Percentiles rank a stretch among this genome's conserved stretches.
Conservation (phyloP, 1,140 invertebrate genomes). For the Achroia grisella region DNA sequence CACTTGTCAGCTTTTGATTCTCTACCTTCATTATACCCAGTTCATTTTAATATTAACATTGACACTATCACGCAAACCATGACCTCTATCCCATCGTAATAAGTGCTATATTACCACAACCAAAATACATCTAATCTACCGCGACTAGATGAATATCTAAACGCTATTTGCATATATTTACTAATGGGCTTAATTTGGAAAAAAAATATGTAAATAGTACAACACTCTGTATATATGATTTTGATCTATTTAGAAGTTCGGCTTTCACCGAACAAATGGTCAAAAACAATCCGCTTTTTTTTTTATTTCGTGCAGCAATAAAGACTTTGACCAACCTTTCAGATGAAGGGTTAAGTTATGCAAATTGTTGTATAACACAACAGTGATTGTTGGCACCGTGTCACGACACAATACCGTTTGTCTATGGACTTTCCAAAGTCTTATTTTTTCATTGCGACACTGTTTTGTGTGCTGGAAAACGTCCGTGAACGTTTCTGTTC, state of each 20-base stretch:
- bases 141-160: not conserved
- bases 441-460: no score
- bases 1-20: constrained; percentile 3
- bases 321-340: constrained; percentile 32
- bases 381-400: not conserved
- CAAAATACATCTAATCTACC: no score
- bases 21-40: not conserved
- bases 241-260: not conserved
- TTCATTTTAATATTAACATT: constrained; percentile 2
- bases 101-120: no score
- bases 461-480: no score
- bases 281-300: constrained; percentile 36
- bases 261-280: constrained; percentile 47
- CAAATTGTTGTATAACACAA: constrained; percentile 49
- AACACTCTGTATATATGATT: not conserved
- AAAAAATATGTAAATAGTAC: not conserved
- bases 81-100: no score
- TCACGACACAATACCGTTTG: not conserved
- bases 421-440: constrained; percentile 17
- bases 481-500: not conserved
- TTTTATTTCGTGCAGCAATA: constrained; percentile 38
- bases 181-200: not conserved
- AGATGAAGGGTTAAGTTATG: constrained; percentile 63
- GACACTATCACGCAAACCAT: not conserved
- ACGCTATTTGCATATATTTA: not conserved